Conservation (phyloP, 2,113 vertebrate species). For the Pogona vitticeps region DNA sequence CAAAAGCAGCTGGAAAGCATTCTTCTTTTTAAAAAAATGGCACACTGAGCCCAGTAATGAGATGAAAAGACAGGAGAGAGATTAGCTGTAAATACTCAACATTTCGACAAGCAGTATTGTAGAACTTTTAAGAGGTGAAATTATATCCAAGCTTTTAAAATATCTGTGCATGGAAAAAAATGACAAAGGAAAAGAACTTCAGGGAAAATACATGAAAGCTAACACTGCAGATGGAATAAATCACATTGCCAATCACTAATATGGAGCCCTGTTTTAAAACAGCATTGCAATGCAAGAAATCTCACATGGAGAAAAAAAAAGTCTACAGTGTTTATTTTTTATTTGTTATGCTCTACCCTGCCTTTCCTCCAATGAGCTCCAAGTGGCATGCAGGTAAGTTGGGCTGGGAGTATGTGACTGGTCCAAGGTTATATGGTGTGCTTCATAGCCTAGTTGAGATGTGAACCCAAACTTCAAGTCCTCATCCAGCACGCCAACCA, state of each 20-base stretch:
- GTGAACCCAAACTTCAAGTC: no score
- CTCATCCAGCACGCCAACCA: no score
- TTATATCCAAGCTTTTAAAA: background rate
- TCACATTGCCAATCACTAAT: fast-evolving
- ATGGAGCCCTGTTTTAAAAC: background rate
- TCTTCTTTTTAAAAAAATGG: background rate
- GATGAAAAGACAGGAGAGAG: slow-evolving; percentile 17
- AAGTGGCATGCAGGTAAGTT: no score
- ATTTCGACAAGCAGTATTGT: fast-evolving
- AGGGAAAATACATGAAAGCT: background rate
- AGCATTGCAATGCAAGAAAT: background rate
- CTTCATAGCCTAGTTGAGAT: no score
- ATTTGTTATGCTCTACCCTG: no score
- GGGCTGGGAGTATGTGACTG: no score
- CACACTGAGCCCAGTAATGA: background rate
- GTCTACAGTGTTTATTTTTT: no score
- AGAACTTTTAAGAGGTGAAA: slow-evolving; percentile 19
- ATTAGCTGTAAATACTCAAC: background rate
- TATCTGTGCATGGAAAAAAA: background rate
- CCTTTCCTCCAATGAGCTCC: no score
- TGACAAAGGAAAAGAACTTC: background rate
- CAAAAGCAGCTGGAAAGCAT: background rate
- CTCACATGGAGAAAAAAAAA: background rate
- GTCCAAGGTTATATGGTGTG: no score
- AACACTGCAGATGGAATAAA: fast-evolving